These are phyloP conservation scores for Syngnathus floridae DNA, from an alignment of 2,113 vertebrate species.

Conservation along the genomic window DNA sequence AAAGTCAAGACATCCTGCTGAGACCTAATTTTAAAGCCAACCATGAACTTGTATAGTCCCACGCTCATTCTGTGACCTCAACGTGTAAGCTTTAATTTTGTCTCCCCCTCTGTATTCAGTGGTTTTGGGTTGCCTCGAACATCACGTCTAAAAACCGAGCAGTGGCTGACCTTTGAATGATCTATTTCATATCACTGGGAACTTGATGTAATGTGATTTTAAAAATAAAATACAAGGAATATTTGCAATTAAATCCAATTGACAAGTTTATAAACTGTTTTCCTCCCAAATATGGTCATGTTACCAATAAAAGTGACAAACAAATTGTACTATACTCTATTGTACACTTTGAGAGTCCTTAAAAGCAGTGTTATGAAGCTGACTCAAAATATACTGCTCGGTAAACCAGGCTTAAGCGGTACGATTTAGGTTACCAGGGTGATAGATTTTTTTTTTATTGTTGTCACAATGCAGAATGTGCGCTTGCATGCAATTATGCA, in stretches of 20 bases:
- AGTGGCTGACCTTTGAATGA: conserved; percentile 7
- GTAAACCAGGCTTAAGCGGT: background rate
- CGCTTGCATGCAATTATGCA: background rate
- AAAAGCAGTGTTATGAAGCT: background rate
- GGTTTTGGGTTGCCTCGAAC: conserved; percentile 17
- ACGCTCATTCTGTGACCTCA: conserved; percentile 7
- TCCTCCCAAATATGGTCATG: too few relatives aligned
- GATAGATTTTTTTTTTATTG: background rate
- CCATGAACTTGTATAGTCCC: conserved; percentile 9
- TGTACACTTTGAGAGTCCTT: background rate
- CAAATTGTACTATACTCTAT: too few relatives aligned
- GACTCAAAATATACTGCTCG: background rate
- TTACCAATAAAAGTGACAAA: too few relatives aligned
- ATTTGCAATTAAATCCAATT: too few relatives aligned
- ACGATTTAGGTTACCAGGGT: background rate
- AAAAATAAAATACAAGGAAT: background rate
- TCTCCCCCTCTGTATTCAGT: conserved; percentile 16
- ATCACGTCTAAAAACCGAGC: conserved; percentile 2
- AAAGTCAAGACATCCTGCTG: conserved; percentile 11
- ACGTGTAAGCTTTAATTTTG: conserved; percentile 22
- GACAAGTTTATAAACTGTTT: too few relatives aligned
- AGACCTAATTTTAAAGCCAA: conserved; percentile 18
- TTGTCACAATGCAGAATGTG: background rate
- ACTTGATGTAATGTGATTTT: background rate
- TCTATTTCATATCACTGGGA: background rate